Percentiles rank a stretch among this genome's conserved stretches.
phyloP scores from a whole-genome alignment of 1,140 invertebrate genomes.

The Lepidurus apus region DNA sequence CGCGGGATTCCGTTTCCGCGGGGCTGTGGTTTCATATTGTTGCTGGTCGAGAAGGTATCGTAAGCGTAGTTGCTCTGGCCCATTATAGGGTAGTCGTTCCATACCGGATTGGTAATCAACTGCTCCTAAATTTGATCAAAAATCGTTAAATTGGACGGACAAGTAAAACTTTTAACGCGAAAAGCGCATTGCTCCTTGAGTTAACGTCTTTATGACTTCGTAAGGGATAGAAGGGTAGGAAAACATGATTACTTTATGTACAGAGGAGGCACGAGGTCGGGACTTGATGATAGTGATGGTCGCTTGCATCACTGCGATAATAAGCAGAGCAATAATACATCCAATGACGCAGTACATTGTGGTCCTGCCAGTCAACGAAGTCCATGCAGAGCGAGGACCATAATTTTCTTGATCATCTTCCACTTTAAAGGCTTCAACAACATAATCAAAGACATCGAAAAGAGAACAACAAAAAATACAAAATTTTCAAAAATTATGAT shows the following conservation, averaged over 20 bases:
- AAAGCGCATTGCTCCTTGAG: too few species aligned
- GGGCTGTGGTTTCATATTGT: constrained; percentile 40
- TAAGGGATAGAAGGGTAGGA: background rate
- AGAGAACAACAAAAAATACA: background rate
- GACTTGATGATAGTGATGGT: constrained; percentile 65
- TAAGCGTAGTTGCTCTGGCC: constrained; percentile 82
- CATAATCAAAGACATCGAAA: background rate
- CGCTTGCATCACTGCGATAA: constrained; percentile 75
- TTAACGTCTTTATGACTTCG: too few species aligned
- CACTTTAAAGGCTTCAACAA: background rate
- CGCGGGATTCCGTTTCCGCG: background rate
- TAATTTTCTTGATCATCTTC: background rate
- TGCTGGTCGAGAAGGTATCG: constrained; percentile 73
- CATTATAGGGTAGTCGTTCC: constrained; percentile 72
- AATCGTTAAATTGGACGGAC: background rate
- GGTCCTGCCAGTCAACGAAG: constrained; percentile 49
- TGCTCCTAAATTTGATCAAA: constrained; percentile 61
- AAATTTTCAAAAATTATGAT: background rate
- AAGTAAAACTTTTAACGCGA: background rate
- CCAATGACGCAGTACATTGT: constrained; percentile 77
- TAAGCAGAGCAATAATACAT: constrained; percentile 67
- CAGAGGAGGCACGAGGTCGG: constrained; percentile 45
- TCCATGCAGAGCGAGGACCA: constrained; percentile 33
- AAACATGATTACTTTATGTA: constrained; percentile 23
- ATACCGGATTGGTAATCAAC: constrained; percentile 70